Percentiles rank a stretch among this genome's conserved stretches.
Conservation (phyloP, 2,888 invertebrate species). For the Synanthedon formicaeformis region DNA sequence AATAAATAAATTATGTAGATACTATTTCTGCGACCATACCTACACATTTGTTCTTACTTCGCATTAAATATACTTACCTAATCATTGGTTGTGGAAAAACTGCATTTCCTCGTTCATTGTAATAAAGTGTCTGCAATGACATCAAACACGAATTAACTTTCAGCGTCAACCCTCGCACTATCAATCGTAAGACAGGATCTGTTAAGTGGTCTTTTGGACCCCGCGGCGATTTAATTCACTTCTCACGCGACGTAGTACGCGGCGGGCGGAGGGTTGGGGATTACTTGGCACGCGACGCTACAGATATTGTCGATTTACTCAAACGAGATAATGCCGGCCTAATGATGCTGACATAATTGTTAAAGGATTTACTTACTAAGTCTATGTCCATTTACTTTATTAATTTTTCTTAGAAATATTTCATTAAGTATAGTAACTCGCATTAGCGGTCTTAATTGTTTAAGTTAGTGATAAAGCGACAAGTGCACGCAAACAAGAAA, state of each 20-base stretch:
- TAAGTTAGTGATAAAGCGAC: too few relatives aligned
- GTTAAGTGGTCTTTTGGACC: constrained; percentile 59
- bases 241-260: constrained; percentile 54
- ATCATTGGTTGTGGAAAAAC: constrained; percentile 31
- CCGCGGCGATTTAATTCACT: constrained; percentile 56
- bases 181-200: constrained; percentile 59
- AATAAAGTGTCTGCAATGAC: constrained; percentile 57
- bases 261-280: constrained; percentile 52
- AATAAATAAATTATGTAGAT: too few relatives aligned
- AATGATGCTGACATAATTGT: constrained; percentile 1
- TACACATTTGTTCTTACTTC: constrained; percentile 2
- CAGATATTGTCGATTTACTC: constrained; percentile 63
- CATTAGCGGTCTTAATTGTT: constrained; percentile 7
- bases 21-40: too few relatives aligned
- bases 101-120: constrained; percentile 46
- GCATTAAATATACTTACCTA: constrained; percentile 13
- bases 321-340: constrained; percentile 1
- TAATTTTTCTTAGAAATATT: constrained; percentile 13
- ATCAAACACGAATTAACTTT: constrained; percentile 67
- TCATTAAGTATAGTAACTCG: constrained; percentile 12
- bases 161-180: constrained; percentile 49
- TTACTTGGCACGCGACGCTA: constrained; percentile 59
- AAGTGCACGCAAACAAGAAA: too few relatives aligned
- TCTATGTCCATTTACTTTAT: constrained; percentile 25
- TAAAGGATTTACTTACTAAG: constrained; percentile 4